A percentile compares a stretch with the other conserved stretches of the same genome.
phyloP scores from a whole-genome alignment of 2,797 vertebrate species.

The Falco berigora region DNA sequence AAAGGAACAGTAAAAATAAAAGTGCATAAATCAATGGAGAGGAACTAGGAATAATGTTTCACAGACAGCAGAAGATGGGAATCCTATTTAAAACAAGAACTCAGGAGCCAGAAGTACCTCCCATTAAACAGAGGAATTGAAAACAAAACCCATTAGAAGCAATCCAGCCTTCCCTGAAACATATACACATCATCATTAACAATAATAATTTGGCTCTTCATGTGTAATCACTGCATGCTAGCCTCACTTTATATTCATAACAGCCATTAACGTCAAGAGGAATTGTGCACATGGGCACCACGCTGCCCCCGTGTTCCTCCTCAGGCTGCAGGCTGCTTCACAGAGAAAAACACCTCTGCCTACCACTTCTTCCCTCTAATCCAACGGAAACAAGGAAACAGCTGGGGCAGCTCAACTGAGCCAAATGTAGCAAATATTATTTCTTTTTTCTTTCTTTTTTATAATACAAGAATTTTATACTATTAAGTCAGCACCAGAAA shows the following conservation, averaged over 20 bases:
- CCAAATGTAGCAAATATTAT: background rate
- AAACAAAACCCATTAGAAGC: conserved; percentile 31
- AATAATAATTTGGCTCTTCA: conserved; percentile 17
- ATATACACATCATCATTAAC: conserved; percentile 2
- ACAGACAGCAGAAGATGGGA: background rate
- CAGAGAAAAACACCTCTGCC: background rate
- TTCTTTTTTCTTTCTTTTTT: background rate
- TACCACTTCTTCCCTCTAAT: background rate
- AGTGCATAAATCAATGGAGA: background rate
- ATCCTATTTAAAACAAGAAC: background rate
- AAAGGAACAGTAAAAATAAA: background rate
- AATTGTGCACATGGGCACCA: background rate
- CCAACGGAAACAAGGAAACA: background rate
- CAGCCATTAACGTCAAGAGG: background rate
- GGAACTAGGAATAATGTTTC: background rate
- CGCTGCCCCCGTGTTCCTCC: fast-evolving
- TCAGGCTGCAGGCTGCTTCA: background rate
- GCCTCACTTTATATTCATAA: background rate
- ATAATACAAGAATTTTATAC: background rate
- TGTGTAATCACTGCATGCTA: background rate
- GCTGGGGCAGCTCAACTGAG: background rate
- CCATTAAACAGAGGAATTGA: background rate
- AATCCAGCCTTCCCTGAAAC: background rate
- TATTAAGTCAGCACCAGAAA: background rate
- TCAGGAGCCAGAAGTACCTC: background rate